A percentile compares a stretch with the other conserved stretches of the same genome.
These are phyloP conservation scores for Sericinus montela DNA, from an alignment of 2,888 invertebrate genomes.

Conservation along the genomic window DNA sequence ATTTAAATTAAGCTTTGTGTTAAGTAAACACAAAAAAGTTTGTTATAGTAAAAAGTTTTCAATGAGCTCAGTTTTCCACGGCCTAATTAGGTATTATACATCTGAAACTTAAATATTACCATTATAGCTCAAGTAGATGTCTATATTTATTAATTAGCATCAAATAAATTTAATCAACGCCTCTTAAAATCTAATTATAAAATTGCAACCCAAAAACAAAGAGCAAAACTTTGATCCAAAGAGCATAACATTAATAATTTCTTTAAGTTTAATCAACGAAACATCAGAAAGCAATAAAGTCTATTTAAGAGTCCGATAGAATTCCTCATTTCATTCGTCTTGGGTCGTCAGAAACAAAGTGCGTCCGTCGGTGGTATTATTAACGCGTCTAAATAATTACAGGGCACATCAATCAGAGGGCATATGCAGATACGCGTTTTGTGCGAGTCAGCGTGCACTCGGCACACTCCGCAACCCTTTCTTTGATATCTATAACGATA, in stretches of 20 bases:
- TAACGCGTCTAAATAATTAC: conserved; percentile 80
- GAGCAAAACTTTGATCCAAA: conserved; percentile 32
- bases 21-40: too few species aligned
- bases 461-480: conserved; percentile 75
- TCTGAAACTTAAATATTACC: too few species aligned
- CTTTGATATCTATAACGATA: conserved; percentile 74
- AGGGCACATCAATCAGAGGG: conserved; percentile 77
- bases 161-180: conserved; percentile 19
- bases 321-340: conserved; percentile 78
- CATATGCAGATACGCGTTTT: conserved; percentile 76
- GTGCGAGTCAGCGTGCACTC: conserved; percentile 74
- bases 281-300: conserved; percentile 72
- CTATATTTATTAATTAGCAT: too few species aligned
- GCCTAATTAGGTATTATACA: too few species aligned
- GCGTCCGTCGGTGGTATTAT: conserved; percentile 75
- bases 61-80: too few species aligned
- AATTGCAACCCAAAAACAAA: conserved; percentile 47
- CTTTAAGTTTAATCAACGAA: conserved; percentile 71
- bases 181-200: conserved; percentile 5
- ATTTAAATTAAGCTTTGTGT: too few species aligned
- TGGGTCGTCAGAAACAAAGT: conserved; percentile 77
- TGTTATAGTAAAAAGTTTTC: too few species aligned
- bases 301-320: conserved; percentile 72
- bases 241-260: conserved; percentile 49
- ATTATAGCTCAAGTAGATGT: too few species aligned